Evolutionary conservation across 1,140 invertebrate species (phyloP).

Genomic region (Trachymyrmex septentrionalis): DNA sequence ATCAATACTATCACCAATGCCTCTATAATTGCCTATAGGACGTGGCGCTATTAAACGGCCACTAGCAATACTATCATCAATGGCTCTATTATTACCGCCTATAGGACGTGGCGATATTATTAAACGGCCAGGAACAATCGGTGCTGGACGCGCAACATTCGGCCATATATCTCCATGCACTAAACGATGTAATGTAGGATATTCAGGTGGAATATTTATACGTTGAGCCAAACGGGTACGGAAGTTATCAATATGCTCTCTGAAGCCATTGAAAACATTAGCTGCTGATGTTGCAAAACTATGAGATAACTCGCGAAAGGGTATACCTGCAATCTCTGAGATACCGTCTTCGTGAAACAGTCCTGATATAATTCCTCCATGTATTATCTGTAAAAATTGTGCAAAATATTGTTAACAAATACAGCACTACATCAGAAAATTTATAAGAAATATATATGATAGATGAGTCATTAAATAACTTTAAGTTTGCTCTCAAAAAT

Average conservation of each 20-base stretch:
- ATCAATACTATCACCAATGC: too few relatives aligned
- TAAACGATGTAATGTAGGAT: background rate
- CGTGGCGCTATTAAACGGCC: background rate
- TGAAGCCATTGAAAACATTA: background rate
- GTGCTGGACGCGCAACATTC: background rate
- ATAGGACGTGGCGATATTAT: background rate
- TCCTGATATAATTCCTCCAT: background rate
- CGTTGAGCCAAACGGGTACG: background rate
- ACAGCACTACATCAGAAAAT: background rate
- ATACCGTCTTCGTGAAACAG: background rate
- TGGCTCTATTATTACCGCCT: background rate
- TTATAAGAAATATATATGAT: background rate
- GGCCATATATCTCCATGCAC: background rate
- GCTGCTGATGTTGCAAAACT: background rate
- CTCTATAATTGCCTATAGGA: background rate
- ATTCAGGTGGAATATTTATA: background rate
- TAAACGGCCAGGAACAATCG: background rate
- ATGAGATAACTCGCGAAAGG: background rate
- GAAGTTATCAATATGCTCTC: background rate
- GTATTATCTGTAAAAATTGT: slow-evolving; percentile 31
- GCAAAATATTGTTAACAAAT: background rate
- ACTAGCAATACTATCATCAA: too few relatives aligned
- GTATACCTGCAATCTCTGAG: background rate
- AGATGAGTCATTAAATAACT: too few relatives aligned
- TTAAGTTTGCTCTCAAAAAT: too few relatives aligned